These are phyloP conservation scores for Lasioglossum albipes DNA, from an alignment of 1,140 invertebrate genomes.

Conservation along the genomic window DNA sequence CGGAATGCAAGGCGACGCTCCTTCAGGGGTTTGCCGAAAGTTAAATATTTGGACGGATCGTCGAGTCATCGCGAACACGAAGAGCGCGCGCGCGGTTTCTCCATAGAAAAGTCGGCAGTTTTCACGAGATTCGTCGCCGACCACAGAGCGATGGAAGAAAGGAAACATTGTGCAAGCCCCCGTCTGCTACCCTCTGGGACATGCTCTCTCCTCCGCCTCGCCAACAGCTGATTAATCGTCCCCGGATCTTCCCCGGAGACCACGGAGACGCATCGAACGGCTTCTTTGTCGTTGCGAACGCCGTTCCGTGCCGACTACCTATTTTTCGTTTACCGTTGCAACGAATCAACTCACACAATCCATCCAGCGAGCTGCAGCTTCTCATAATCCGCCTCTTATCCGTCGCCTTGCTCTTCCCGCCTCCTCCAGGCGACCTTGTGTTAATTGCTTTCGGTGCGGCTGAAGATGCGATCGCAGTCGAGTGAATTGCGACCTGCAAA, in stretches of 20 bases:
- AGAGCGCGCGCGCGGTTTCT: conserved; percentile 47
- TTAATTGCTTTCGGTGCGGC: background rate
- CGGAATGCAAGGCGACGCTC: conserved; percentile 9
- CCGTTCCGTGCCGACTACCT: conserved; percentile 68
- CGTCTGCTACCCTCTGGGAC: conserved; percentile 73
- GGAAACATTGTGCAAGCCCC: conserved; percentile 75
- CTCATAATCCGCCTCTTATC: conserved; percentile 34
- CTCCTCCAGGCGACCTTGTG: background rate
- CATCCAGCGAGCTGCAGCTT: conserved; percentile 15
- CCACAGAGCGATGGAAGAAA: conserved; percentile 61
- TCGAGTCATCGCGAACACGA: conserved; percentile 65
- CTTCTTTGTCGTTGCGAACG: conserved; percentile 76
- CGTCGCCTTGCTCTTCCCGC: background rate
- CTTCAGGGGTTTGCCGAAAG: conserved; percentile 39
- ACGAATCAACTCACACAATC: conserved; percentile 46
- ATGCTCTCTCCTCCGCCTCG: conserved; percentile 76
- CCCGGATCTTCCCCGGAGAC: conserved; percentile 71
- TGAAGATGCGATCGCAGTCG: background rate
- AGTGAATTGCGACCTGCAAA: background rate
- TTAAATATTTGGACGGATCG: conserved; percentile 76
- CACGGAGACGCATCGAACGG: conserved; percentile 74
- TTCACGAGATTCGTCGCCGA: conserved; percentile 64
- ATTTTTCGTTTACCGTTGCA: conserved; percentile 71
- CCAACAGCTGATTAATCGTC: conserved; percentile 81
- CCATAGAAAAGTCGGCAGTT: conserved; percentile 59